Evolutionary conservation across 1,140 invertebrate genomes (phyloP).

Genomic region (Trachymyrmex septentrionalis): DNA sequence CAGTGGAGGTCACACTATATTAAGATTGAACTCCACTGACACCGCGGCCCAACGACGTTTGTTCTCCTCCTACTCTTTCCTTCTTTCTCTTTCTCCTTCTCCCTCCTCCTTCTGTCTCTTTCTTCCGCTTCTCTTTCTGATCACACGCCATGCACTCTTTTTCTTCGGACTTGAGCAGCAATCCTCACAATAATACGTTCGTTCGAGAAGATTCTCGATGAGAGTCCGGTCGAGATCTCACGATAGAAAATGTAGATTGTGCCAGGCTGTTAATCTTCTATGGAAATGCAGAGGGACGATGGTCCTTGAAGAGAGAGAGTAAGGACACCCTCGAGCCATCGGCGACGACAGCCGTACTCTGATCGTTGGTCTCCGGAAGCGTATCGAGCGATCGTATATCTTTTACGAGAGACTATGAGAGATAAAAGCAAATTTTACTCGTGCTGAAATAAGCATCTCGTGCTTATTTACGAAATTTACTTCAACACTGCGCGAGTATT

Average conservation of each 20-base stretch:
- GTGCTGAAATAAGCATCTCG: not conserved
- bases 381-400: not conserved
- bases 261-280: conserved; percentile 58
- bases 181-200: conserved; percentile 60
- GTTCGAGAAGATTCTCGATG: conserved; percentile 38
- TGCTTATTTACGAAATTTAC: not conserved
- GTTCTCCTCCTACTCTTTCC: conserved; percentile 74
- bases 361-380: conserved; percentile 34
- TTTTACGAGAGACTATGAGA: not conserved
- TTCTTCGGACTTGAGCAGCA: conserved; percentile 32
- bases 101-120: conserved; percentile 2
- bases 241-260: conserved; percentile 63
- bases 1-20: conserved; percentile 87
- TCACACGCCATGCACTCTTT: conserved; percentile 37
- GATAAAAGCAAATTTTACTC: conserved; percentile 13
- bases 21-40: conserved; percentile 87
- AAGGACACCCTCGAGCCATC: conserved; percentile 42
- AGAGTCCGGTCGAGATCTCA: conserved; percentile 40
- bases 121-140: conserved; percentile 46
- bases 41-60: conserved; percentile 78
- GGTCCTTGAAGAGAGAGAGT: conserved; percentile 55
- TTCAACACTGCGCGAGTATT: not conserved
- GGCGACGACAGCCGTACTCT: not conserved
- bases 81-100: conserved; percentile 42
- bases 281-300: conserved; percentile 53